Conservation (phyloP, 64 coral and sea anemone species). For the Hydrozoanthus tunicans region DNA sequence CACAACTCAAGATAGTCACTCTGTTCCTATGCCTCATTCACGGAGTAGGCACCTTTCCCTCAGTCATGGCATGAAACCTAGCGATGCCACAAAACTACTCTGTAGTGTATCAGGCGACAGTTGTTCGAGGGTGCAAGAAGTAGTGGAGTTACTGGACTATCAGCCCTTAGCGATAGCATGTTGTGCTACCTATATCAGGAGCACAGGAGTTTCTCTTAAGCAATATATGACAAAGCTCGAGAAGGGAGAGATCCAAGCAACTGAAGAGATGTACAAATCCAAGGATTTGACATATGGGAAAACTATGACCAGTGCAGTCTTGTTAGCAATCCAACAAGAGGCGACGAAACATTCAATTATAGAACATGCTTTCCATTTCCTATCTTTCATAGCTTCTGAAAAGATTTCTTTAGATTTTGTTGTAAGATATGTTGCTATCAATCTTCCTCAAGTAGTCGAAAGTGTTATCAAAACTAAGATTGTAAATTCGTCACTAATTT, state of each 20-base stretch:
- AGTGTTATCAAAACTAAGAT: background rate
- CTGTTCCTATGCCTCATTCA: too few relatives aligned
- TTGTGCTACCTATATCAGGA: too few relatives aligned
- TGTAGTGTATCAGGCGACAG: too few relatives aligned
- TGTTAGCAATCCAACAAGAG: conserved; percentile 23
- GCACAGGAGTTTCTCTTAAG: too few relatives aligned
- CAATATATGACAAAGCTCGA: too few relatives aligned
- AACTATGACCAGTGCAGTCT: conserved; percentile 42
- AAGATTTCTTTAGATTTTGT: conserved; percentile 1
- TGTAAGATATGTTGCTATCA: background rate
- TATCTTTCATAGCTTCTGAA: conserved; percentile 29
- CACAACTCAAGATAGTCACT: too few relatives aligned
- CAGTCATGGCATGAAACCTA: too few relatives aligned
- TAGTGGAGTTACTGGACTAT: too few relatives aligned
- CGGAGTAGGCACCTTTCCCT: too few relatives aligned
- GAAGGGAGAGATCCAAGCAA: background rate
- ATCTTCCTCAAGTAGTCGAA: background rate
- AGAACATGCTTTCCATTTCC: conserved; percentile 14
- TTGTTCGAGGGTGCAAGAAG: too few relatives aligned
- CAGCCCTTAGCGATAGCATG: too few relatives aligned
- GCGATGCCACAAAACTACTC: too few relatives aligned
- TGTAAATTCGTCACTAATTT: background rate
- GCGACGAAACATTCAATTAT: background rate
- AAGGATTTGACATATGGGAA: background rate
- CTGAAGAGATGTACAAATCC: background rate